phyloP scores from a whole-genome alignment of 2,797 vertebrate species.

The Onychomys leucogaster region DNA sequence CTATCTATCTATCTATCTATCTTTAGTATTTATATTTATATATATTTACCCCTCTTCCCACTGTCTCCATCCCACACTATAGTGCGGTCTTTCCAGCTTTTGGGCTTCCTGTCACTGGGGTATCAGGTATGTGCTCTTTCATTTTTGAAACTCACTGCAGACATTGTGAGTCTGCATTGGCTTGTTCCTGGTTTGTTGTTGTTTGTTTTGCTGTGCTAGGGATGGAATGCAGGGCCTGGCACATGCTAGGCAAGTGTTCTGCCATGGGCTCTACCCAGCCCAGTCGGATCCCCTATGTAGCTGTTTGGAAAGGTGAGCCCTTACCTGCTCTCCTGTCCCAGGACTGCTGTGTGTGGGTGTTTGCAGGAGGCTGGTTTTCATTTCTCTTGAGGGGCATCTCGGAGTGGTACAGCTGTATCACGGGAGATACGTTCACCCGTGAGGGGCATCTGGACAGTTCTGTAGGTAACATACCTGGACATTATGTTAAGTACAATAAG shows the following conservation, averaged over 20 bases:
- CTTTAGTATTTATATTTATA: too few relatives aligned
- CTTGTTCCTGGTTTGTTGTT: neutral
- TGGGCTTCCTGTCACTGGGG: neutral
- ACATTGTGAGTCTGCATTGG: neutral
- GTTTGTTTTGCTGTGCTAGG: neutral
- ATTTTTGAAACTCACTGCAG: neutral
- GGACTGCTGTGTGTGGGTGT: too few relatives aligned
- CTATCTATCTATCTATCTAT: neutral
- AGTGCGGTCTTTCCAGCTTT: neutral
- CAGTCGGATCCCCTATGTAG: accelerated
- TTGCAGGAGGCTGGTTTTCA: neutral
- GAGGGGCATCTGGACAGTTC: neutral
- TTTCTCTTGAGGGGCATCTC: neutral
- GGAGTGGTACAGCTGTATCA: neutral
- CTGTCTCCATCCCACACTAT: neutral
- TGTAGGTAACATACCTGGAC: neutral
- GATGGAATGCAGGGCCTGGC: too few relatives aligned
- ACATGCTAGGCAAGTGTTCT: too few relatives aligned
- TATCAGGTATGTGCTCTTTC: neutral
- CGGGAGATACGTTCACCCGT: neutral
- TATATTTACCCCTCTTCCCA: too few relatives aligned
- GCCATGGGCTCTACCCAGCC: neutral
- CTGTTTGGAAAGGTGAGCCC: neutral
- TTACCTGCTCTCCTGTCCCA: neutral
- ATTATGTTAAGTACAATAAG: neutral